A percentile compares a stretch with the other conserved stretches of the same genome.
Conservation (phyloP, 1,140 invertebrate genomes). For the Dinothrombium tinctorium region DNA sequence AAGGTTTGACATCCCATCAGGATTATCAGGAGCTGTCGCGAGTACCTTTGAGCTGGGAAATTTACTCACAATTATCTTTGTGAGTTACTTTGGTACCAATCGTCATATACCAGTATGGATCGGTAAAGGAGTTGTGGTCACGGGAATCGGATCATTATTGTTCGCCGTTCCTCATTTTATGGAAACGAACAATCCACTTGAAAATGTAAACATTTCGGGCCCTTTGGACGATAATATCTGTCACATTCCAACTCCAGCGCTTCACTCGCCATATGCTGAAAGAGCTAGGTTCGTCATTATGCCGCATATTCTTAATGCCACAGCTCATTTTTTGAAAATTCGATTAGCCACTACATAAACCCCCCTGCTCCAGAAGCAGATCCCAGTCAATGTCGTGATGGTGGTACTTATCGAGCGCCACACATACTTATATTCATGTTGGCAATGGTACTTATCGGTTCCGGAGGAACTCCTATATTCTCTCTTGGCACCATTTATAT, state of each 20-base stretch:
- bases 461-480: constrained; percentile 28
- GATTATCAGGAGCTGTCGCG: constrained; percentile 67
- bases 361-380: constrained; percentile 11
- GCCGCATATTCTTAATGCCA: neutral
- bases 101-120: constrained; percentile 85
- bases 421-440: constrained; percentile 28
- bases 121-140: constrained; percentile 38
- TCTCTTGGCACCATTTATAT: constrained; percentile 31
- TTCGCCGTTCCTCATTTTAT: constrained; percentile 29
- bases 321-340: neutral
- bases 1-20: constrained; percentile 79
- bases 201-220: constrained; percentile 6
- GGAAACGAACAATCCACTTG: constrained; percentile 7
- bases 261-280: constrained; percentile 12
- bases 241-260: constrained; percentile 14
- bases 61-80: constrained; percentile 81
- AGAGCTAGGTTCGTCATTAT: constrained; percentile 13
- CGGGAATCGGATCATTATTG: constrained; percentile 27
- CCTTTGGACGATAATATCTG: constrained; percentile 16
- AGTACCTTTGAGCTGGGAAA: constrained; percentile 83
- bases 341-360: constrained; percentile 14
- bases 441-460: constrained; percentile 28
- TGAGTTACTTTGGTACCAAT: constrained; percentile 71
- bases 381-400: constrained; percentile 13
- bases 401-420: constrained; percentile 18